Evolutionary conservation across 2,888 invertebrate genomes (phyloP).

Genomic region (Azorinus chamasolen): DNA sequence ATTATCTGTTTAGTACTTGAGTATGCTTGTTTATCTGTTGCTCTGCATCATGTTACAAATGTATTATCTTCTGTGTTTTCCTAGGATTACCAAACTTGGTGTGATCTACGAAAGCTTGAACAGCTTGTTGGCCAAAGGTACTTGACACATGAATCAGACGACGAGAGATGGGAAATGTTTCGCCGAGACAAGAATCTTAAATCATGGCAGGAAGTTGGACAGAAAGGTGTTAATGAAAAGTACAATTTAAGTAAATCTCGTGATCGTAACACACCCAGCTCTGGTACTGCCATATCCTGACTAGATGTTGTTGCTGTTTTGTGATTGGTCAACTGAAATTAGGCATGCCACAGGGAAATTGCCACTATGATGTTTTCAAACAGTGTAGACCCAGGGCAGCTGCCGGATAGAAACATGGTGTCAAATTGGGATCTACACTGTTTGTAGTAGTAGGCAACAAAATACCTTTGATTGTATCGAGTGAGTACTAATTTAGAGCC

Average conservation of each 20-base stretch:
- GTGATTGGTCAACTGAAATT: no score
- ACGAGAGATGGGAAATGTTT: conserved; percentile 93
- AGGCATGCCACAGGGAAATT: no score
- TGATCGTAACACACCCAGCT: conserved; percentile 73
- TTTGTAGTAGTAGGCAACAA: no score
- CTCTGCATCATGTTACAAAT: no score
- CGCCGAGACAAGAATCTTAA: conserved; percentile 87
- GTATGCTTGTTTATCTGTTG: no score
- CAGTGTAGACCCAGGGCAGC: no score
- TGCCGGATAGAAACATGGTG: no score
- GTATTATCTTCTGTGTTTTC: neutral
- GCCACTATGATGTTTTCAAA: no score
- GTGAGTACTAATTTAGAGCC: no score
- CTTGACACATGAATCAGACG: conserved; percentile 97
- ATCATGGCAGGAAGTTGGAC: conserved; percentile 83
- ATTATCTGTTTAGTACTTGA: no score
- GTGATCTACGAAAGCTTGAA: conserved; percentile 96
- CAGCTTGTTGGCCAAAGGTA: conserved; percentile 91
- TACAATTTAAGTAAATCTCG: conserved; percentile 80
- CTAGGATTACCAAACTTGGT: conserved; percentile 97
- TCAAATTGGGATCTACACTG: no score
- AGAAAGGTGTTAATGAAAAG: conserved; percentile 83
- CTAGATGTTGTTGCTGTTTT: conserved; percentile 31
- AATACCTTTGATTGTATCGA: no score
- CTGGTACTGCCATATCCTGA: conserved; percentile 68